Base-by-base conservation (phyloP, 1,140 invertebrate species). In the Heterodera schachtii region DNA sequence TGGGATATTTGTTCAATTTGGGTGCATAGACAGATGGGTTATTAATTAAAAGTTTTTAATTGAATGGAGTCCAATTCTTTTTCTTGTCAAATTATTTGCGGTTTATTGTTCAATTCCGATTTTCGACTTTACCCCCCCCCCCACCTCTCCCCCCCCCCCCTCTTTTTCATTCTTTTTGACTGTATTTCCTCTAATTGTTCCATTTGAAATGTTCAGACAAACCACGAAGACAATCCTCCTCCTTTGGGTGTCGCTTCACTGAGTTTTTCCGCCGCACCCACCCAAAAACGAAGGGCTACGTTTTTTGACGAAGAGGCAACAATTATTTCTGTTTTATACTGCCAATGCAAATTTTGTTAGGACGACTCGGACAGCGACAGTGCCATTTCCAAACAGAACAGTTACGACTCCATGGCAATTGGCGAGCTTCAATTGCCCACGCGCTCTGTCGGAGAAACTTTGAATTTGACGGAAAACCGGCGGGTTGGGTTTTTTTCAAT, bases 381-480 rank as follows among this genome's bases (percentile, higher is more conserved):
- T 46, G 69, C 31, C 69, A 6, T 71, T 71, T 71, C 44, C 3
- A 71, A 71, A 19, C 69, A 8, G 44, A 52, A 21, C 0, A 8
- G 31, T 66, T 52, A 31, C 2, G 64, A 78, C 31, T 21, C 66
- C n/a, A 19, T 44, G 8, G 52, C 31, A 69, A n/a, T 78, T 78
- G 52, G 41, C 66, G 60, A 16, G 70, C 64, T 47, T 6, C 13
- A 19, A 67, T 31, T 69, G 64, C 69, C 76, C 43, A 19, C 76
- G n/a, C 57, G 70, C 5, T 47, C 21, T 46, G 31, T 47, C 19
- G 70, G 21, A 9, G 31, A 43, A 19, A 13, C 21, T 43, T 21
- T n/a, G 41, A 70, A 78, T 78, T 49, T n/a, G 60, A 78, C 47
- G 0, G 11, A n/a, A 16, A 78, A 31, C 8, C 66, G 70, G 43